Evolutionary conservation across 2,888 invertebrate genomes (phyloP).

Genomic region (Hirudinaria manillensis): DNA sequence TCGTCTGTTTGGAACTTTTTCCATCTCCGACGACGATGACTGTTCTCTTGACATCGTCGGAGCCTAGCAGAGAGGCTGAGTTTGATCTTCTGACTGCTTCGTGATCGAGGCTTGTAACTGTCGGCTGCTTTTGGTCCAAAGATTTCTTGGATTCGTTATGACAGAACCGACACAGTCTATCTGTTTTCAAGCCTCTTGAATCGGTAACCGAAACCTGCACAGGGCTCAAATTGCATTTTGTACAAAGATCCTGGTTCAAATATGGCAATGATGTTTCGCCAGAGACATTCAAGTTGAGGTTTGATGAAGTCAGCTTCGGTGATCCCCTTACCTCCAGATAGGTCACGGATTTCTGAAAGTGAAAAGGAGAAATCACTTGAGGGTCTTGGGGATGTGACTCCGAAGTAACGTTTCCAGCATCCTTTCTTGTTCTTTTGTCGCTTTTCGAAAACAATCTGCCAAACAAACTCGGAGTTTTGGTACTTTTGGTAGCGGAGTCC

Average conservation of each 20-base stretch:
- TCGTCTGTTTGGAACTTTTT: not conserved
- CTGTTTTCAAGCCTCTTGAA: constrained; percentile 17
- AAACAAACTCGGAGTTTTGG: not conserved
- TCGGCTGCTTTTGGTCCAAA: not conserved
- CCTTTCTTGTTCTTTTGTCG: not conserved
- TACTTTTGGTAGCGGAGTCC: not conserved
- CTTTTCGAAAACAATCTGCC: constrained; percentile 4
- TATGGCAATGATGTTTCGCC: not conserved
- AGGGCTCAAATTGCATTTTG: constrained; percentile 16
- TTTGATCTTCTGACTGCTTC: not conserved
- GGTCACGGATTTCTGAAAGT: not conserved
- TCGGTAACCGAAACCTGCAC: constrained; percentile 3
- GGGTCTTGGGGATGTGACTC: too few relatives aligned
- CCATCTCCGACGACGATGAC: constrained; percentile 5
- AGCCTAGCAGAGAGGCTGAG: not conserved
- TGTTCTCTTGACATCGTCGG: not conserved
- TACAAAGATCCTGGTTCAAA: constrained; percentile 6
- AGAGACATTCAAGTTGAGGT: not conserved
- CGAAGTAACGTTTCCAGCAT: too few relatives aligned
- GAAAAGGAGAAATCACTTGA: too few relatives aligned
- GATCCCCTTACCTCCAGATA: not conserved
- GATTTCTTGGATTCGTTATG: constrained; percentile 18
- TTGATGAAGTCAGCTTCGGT: not conserved
- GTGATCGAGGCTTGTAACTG: not conserved
- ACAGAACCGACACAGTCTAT: constrained; percentile 20